These are phyloP conservation scores for Sylvietta virens DNA, from an alignment of 2,113 vertebrate genomes.

Conservation along the genomic window DNA sequence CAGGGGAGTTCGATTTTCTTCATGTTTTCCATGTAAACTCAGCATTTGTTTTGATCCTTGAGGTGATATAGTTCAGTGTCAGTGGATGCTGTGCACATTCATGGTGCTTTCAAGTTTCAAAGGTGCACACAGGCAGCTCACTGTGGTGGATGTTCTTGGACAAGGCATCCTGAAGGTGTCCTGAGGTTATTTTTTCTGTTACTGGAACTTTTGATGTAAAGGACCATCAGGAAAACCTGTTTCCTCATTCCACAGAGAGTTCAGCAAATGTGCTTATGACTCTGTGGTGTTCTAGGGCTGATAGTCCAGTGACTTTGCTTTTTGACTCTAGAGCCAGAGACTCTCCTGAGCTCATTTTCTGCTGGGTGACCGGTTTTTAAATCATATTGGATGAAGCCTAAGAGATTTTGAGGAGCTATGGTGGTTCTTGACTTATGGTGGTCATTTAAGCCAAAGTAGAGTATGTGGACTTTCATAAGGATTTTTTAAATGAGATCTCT, in stretches of 20 bases:
- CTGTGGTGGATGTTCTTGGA: background rate
- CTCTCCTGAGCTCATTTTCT: background rate
- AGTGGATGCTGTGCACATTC: background rate
- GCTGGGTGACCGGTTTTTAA: background rate
- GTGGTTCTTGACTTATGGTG: background rate
- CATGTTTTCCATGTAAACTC: background rate
- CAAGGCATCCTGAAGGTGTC: background rate
- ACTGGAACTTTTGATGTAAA: background rate
- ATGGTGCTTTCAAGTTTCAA: background rate
- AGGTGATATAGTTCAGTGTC: background rate
- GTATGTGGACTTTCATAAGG: background rate
- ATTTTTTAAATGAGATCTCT: background rate
- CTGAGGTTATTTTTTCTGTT: background rate
- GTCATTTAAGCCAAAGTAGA: background rate
- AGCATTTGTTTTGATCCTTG: background rate
- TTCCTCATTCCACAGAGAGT: background rate
- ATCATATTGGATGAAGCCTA: background rate
- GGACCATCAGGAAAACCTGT: background rate
- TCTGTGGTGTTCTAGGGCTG: background rate
- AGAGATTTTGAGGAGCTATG: background rate
- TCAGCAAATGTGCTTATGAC: background rate
- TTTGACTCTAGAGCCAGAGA: background rate
- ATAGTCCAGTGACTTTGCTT: background rate
- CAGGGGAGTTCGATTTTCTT: background rate
- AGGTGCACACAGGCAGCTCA: background rate